Evolutionary conservation across 2,113 vertebrate genomes (phyloP), one percentile per base, ranked within the genome.

Genomic region (Engraulis encrasicolus): DNA sequence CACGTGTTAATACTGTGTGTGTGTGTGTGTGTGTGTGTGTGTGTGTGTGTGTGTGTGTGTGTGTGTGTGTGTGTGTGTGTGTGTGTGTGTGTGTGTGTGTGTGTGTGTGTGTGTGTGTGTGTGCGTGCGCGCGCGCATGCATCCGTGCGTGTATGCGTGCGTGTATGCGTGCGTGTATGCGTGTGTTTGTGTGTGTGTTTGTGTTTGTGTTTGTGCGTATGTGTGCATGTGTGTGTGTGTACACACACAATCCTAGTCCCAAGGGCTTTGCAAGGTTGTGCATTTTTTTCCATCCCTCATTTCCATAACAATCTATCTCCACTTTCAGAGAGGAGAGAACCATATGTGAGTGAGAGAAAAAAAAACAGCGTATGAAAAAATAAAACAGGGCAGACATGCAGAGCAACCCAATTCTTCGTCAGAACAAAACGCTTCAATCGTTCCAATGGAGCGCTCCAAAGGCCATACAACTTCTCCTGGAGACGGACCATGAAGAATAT

Each of bases 381-480:
- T 34, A 15, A 18, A 15, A 36, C 2, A 34, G 9, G 34, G 15
- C 12, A 31, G 2, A 36, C 66, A 74, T 34, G 66, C 50, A 36
- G 49, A 34, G 49, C 50, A 20, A 15, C 79, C n/a, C 37, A 15
- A 18, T 61, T 66, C 38, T 45, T 48, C 18, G 23, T 48, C n/a
- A 82, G 58, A 66, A 82, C 58, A 71, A 31, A 31, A 45, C 40
- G 40, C 40, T 45, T 45, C 15, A 9, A 18, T 31, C 34, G 31
- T 82, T 82, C 74, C 81, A n/a, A 45, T 48, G 52, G 3, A 6
- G 15, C 17, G 78, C 18, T 84, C 78, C 83, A 84, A 84, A 17
- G 66, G 50, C 23, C 61, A 54, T 34, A 71, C 52, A 74, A 23
- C 48, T 81, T 27, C 36, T 27, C 20, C 34, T 74, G 17, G 20